Conservation (phyloP, 1,140 invertebrate genomes). For the Asobara japonica region DNA sequence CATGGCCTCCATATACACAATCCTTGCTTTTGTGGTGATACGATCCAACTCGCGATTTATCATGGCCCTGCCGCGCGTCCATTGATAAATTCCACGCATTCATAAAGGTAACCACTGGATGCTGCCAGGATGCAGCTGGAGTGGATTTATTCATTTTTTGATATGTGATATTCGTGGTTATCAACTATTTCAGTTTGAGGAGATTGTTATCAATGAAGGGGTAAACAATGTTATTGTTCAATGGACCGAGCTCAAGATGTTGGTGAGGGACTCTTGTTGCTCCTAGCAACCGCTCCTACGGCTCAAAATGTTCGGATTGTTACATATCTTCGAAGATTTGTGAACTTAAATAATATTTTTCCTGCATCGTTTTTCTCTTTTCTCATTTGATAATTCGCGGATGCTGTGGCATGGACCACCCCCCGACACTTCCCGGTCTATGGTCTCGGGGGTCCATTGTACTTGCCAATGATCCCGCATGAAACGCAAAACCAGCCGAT, state of each 20-base stretch:
- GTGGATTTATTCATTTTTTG: neutral
- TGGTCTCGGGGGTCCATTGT: neutral
- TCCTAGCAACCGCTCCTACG: too few relatives aligned
- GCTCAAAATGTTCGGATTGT: too few relatives aligned
- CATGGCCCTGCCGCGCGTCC: slow-evolving; percentile 57
- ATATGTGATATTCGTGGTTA: neutral
- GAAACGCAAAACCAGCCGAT: neutral
- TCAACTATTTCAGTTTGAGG: neutral
- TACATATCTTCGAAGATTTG: too few relatives aligned
- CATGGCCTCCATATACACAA: neutral
- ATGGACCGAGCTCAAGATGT: too few relatives aligned
- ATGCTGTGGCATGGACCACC: neutral
- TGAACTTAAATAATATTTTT: too few relatives aligned
- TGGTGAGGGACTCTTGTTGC: too few relatives aligned
- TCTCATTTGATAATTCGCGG: too few relatives aligned
- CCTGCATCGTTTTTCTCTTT: too few relatives aligned
- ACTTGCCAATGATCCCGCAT: neutral
- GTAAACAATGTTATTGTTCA: too few relatives aligned
- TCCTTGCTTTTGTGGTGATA: slow-evolving; percentile 45
- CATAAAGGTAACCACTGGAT: slow-evolving; percentile 47
- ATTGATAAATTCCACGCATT: slow-evolving; percentile 66
- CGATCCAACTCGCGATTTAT: slow-evolving; percentile 60
- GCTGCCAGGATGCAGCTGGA: neutral
- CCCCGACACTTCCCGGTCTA: neutral
- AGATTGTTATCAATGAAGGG: neutral